These are phyloP conservation scores for Paralichthys olivaceus DNA, from an alignment of 2,113 vertebrate genomes.

Conservation along the genomic window DNA sequence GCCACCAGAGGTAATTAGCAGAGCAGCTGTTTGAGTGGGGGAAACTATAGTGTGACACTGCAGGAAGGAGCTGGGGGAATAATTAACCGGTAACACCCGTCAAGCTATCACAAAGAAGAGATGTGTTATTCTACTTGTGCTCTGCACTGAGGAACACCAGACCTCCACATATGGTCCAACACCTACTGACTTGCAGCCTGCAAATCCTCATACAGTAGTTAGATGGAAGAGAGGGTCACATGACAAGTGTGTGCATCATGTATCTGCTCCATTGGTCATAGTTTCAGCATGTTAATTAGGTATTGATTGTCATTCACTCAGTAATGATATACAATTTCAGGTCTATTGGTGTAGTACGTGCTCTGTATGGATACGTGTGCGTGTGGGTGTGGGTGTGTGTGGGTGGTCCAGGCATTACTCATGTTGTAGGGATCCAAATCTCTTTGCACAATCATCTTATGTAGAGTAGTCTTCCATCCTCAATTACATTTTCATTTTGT, in stretches of 20 bases:
- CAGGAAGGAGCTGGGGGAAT: conserved; percentile 79
- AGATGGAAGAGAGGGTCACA: conserved; percentile 6
- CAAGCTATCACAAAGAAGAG: conserved; percentile 71
- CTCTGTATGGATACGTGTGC: not conserved
- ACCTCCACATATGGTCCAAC: conserved; percentile 27
- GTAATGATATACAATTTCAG: conserved; percentile 63
- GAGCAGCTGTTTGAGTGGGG: conserved; percentile 74
- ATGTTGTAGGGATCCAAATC: not conserved
- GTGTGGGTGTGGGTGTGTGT: not conserved
- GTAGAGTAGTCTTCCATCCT: not conserved
- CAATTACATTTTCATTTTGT: too few species aligned
- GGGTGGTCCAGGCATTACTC: not conserved
- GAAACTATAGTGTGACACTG: conserved; percentile 72
- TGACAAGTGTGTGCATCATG: not conserved
- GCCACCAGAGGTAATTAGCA: conserved; percentile 81
- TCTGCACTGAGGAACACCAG: conserved; percentile 58
- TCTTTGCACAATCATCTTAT: not conserved
- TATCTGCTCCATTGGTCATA: conserved; percentile 43
- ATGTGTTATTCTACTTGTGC: conserved; percentile 71
- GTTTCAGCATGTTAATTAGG: conserved; percentile 68
- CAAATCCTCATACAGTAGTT: not conserved
- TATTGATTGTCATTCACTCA: conserved; percentile 55
- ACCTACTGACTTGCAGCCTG: conserved; percentile 29
- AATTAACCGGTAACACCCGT: conserved; percentile 83
- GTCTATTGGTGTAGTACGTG: conserved; percentile 16